Percentiles rank a stretch among this genome's conserved stretches.
Evolutionary conservation across 2,113 vertebrate species (phyloP).

Genomic region (Heloderma charlesbogerti): DNA sequence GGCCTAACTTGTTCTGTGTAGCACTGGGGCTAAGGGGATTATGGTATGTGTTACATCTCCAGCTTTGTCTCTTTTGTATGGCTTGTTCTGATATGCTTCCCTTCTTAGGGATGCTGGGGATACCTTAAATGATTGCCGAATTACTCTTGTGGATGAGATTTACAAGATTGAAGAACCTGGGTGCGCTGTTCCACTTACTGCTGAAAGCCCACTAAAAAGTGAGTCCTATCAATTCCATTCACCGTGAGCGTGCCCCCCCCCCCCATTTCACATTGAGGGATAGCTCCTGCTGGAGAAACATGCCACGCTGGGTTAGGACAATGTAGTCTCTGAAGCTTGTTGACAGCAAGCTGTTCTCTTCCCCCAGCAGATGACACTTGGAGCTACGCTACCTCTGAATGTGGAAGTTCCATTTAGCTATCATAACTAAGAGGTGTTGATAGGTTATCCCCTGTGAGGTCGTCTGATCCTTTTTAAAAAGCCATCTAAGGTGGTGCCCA

Average conservation of each 20-base stretch:
- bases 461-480: background rate
- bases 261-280: background rate
- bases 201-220: slow-evolving; percentile 87
- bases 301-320: background rate
- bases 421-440: background rate
- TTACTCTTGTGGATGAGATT: slow-evolving; percentile 92
- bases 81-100: background rate
- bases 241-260: no score
- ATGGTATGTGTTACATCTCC: background rate
- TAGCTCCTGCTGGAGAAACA: background rate
- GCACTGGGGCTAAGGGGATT: background rate
- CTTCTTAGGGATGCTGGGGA: slow-evolving; percentile 84
- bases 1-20: background rate
- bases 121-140: slow-evolving; percentile 90
- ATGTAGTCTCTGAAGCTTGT: background rate
- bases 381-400: no score
- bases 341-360: background rate
- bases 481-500: background rate
- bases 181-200: slow-evolving; percentile 72
- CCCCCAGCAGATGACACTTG: no score
- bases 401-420: background rate
- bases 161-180: slow-evolving; percentile 94
- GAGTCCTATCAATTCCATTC: slow-evolving; percentile 46
- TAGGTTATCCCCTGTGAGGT: background rate
- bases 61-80: background rate